Conservation (phyloP, 2,113 vertebrate genomes). For the Heterotis niloticus region DNA sequence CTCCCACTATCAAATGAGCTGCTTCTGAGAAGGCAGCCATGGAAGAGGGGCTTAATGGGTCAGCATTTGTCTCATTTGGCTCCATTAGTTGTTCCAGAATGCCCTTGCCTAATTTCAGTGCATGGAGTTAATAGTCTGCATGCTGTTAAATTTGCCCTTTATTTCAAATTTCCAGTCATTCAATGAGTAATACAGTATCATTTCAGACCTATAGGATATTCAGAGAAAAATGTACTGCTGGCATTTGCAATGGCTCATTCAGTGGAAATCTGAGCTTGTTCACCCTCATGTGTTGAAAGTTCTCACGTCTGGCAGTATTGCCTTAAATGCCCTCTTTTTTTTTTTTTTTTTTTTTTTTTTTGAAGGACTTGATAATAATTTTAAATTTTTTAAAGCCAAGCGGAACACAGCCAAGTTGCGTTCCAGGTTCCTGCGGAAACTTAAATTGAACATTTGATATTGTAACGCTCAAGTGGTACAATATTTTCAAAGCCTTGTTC, state of each 20-base stretch:
- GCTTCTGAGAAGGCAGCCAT: neutral
- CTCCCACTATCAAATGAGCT: neutral
- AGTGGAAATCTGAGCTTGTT: conserved; percentile 12
- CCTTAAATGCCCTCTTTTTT: neutral
- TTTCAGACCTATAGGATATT: neutral
- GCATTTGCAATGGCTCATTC: neutral
- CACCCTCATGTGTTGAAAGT: conserved; percentile 6
- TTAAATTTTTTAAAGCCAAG: too few species aligned
- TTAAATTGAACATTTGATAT: too few species aligned
- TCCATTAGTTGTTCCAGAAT: conserved; percentile 9
- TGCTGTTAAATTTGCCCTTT: conserved; percentile 18
- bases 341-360: neutral
- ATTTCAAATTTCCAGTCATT: conserved; percentile 14
- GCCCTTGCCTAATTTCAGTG: conserved; percentile 1
- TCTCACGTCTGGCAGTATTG: neutral
- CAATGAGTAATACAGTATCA: conserved; percentile 16
- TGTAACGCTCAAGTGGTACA: too few species aligned
- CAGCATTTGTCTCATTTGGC: neutral
- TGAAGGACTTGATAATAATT: too few species aligned
- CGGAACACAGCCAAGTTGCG: too few species aligned
- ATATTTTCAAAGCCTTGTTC: too few species aligned
- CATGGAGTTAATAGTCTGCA: conserved; percentile 9
- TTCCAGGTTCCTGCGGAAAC: too few species aligned
- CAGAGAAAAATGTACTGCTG: neutral
- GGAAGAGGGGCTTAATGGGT: neutral